Base-by-base conservation (phyloP, 2,797 vertebrate species). In the Natrix natrix region DNA sequence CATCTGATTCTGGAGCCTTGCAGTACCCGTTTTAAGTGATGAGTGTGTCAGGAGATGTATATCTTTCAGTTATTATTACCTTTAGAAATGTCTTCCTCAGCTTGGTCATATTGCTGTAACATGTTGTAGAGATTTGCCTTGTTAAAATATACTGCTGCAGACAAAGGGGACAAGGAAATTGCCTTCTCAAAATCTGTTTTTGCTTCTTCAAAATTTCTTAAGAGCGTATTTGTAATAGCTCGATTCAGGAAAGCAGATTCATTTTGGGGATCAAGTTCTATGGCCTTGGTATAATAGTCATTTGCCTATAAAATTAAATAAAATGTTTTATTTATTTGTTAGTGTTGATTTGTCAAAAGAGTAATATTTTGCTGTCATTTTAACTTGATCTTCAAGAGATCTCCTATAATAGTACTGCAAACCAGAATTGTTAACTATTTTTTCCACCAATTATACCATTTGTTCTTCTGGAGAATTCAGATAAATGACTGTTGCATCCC, bases 231-330 rank as follows among this genome's bases (percentile, higher is more conserved):
- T 94, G 97, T 96, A 93, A 98, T 96, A 94, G 98, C 98, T 95
- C 96, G 96, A 96, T 98, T 98, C 95, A 98, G 95, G 93, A 97
- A 26, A 87, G 97, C 97, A 60, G 96, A 97, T 90, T 98, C 96
- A 94, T 98, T 97, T 92, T 78, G 93, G 55, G 98, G 97, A 89
- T 98, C 97, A 94, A 97, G 96, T 32, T 96, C 92, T 91, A 98
- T 93, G 61, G 97, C 97, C 83, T 95, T 96, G 91, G 97, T 97
- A 95, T 98, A 98, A 94, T 97, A 98, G 93, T 97, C 96, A 88
- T 90, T 95, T 22, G 98, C 98, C 98, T 98, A 94, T 14, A 95
- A 95, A 95, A 95, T n/a, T 93, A 66, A 83, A 94, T 48, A 22
- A 90, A 94, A 56, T 88, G 4, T 43, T 55, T 93, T 56, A 93